Conservation (phyloP, 2,113 vertebrate species). For the Fregata magnificens region DNA sequence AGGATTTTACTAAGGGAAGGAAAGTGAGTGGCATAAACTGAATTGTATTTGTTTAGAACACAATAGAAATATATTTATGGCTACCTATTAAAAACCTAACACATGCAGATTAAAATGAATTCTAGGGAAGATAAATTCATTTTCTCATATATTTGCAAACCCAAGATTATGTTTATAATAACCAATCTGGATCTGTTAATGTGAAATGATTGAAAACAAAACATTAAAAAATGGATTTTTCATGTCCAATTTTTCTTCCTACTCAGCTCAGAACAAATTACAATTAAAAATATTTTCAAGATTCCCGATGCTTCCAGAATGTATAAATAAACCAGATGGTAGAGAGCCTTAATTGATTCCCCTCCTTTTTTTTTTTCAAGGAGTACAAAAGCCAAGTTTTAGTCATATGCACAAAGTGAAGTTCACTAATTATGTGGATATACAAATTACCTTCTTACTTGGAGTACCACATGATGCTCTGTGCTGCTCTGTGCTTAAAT, state of each 20-base stretch:
- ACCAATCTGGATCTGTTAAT: background rate
- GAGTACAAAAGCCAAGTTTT: background rate
- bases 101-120: background rate
- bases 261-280: background rate
- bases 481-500: background rate
- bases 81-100: background rate
- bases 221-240: background rate
- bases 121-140: background rate
- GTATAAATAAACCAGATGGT: background rate
- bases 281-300: background rate
- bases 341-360: background rate
- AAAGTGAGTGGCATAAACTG: background rate
- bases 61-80: background rate
- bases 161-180: background rate
- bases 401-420: background rate
- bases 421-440: background rate
- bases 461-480: background rate
- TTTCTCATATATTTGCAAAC: background rate
- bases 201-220: background rate
- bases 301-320: background rate
- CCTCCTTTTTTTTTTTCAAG: accelerated
- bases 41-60: background rate
- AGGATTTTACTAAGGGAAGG: background rate
- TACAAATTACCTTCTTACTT: background rate
- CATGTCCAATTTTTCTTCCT: background rate